Evolutionary conservation across 2,888 invertebrate genomes (phyloP).

Genomic region (Limnephilus lunatus): DNA sequence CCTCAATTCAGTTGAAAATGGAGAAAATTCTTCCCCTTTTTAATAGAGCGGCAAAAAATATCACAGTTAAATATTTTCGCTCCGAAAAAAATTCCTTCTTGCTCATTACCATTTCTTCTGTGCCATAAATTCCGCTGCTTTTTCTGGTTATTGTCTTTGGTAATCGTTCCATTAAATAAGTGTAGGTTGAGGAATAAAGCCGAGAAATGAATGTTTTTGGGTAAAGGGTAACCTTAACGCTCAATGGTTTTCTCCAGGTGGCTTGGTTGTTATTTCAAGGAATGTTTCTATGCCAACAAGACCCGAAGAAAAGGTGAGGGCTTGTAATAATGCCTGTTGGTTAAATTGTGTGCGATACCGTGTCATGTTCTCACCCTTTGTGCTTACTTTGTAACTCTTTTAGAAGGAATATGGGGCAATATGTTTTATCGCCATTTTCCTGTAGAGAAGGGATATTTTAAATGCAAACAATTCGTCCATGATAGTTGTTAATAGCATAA

Average conservation of each 20-base stretch:
- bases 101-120: constrained; percentile 36
- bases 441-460: too few relatives aligned
- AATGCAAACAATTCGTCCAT: not conserved
- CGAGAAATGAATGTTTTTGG: not conserved
- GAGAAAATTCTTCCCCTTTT: not conserved
- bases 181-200: not conserved
- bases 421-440: not conserved
- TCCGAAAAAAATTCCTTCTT: constrained; percentile 9
- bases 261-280: not conserved
- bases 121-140: constrained; percentile 22
- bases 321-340: not conserved
- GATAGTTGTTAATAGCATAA: not conserved
- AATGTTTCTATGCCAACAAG: not conserved
- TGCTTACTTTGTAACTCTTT: not conserved
- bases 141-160: constrained; percentile 30
- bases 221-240: not conserved
- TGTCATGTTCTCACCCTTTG: not conserved
- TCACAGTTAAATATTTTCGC: constrained; percentile 31
- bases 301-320: not conserved
- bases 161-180: constrained; percentile 27
- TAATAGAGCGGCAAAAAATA: constrained; percentile 32
- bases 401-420: not conserved
- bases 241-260: not conserved
- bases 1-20: too few relatives aligned
- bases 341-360: not conserved